Evolutionary conservation across 2,113 vertebrate genomes (phyloP), one percentile per base, ranked within the genome.

Genomic region (Lutjanus erythropterus): DNA sequence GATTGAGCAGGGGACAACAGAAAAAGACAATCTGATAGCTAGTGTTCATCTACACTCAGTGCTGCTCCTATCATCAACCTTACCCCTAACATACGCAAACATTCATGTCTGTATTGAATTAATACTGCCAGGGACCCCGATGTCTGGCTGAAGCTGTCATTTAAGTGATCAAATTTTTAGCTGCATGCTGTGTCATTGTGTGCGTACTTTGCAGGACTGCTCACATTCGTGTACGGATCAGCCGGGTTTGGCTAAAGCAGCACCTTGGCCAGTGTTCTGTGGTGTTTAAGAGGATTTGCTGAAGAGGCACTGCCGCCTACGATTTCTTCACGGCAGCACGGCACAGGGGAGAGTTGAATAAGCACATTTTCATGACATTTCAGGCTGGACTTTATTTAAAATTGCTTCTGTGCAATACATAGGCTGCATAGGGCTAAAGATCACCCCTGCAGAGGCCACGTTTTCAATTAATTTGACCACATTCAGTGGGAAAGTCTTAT

Each of bases 261-360:
- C 66, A 75, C 23, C 64, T 53, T 71, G 73, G 75, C 49, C 23
- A 19, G 8, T 31, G 62, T 41, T 75, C 53, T 39, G 50, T 55
- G 41, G 46, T 68, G 52, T 69, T 81, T 56, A 65, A 72, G 80
- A 65, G 44, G 76, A 87, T 78, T 81, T 79, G 72, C 82, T 78
- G 55, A 82, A 80, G 52, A 74, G 52, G 78, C 78, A 65, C n/a
- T 25, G 18, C 58, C 33, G 50, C 49, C 53, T 44, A 67, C n/a
- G 80, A 61, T 59, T 52, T 85, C 35, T 49, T 42, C 33, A 29
- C 56, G 58, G 47, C 42, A 49, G 47, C 50, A 47, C 31, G 49
- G 59, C 44, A 69, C 15, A 41, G 10, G 65, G 37, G 46, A 21
- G 31, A 62, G 78, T 47, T 39, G 42, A 87, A 76, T 39, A 75